Percentiles rank a stretch among this genome's conserved stretches.
phyloP scores from a whole-genome alignment of 1,140 invertebrate species.

The Cotesia typhae region DNA sequence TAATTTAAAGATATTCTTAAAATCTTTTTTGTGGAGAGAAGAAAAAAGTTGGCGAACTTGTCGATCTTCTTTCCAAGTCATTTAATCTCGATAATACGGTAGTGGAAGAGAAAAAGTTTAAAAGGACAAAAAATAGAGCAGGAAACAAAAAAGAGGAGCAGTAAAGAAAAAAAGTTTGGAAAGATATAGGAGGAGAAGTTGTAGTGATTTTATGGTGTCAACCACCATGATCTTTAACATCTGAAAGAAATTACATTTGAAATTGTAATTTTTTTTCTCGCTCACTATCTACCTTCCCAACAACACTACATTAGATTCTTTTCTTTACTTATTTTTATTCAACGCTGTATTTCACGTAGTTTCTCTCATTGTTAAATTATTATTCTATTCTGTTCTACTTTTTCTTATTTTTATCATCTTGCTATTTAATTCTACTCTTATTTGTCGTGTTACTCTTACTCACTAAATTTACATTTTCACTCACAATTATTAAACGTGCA shows the following conservation, averaged over 20 bases:
- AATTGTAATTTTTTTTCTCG: conserved; percentile 2
- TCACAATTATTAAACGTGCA: background rate
- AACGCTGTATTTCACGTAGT: too few relatives aligned
- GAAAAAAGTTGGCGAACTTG: conserved; percentile 29
- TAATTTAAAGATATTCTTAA: too few relatives aligned
- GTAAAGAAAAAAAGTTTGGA: conserved; percentile 36
- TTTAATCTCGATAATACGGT: conserved; percentile 8
- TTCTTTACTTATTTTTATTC: too few relatives aligned
- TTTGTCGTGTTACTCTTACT: conserved; percentile 3
- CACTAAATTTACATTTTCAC: conserved; percentile 17
- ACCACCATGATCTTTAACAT: conserved; percentile 1
- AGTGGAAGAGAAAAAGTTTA: conserved; percentile 17
- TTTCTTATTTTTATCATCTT: too few relatives aligned
- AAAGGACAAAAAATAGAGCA: background rate
- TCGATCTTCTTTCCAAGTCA: conserved; percentile 5
- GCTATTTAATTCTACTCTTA: too few relatives aligned
- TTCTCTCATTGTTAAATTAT: too few relatives aligned
- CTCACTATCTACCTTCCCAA: background rate
- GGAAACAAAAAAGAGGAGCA: conserved; percentile 40
- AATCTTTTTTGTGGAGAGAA: conserved; percentile 24
- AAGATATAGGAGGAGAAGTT: conserved; percentile 37
- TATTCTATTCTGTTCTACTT: too few relatives aligned
- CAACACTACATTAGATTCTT: too few relatives aligned
- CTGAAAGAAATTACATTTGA: conserved; percentile 13
- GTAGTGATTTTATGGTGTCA: conserved; percentile 22